Evolutionary conservation across 2,113 vertebrate species (phyloP).

Genomic region (Alethe castanea): DNA sequence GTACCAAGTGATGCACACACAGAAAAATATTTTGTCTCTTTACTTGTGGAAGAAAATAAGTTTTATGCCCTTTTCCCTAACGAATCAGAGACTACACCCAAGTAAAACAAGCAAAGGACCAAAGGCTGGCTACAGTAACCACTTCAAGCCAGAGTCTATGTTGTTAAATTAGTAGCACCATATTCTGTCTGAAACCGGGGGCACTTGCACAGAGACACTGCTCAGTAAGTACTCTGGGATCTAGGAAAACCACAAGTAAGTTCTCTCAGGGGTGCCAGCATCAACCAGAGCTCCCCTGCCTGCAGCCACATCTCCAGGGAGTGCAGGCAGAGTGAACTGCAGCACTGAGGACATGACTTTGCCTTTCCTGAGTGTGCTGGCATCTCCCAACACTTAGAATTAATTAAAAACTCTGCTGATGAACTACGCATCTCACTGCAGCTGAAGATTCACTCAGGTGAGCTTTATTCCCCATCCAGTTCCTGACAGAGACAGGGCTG

Average conservation of each 20-base stretch:
- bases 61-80: neutral
- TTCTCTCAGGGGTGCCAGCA: neutral
- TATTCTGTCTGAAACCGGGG: neutral
- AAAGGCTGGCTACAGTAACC: neutral
- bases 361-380: neutral
- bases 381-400: neutral
- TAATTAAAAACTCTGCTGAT: neutral
- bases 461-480: neutral
- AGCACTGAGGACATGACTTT: neutral
- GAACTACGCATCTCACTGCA: neutral
- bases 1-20: neutral
- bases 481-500: neutral
- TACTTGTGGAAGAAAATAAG: neutral
- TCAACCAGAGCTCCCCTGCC: neutral
- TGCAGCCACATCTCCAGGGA: neutral
- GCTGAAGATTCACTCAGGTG: neutral
- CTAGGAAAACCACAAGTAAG: neutral
- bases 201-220: neutral
- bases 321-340: neutral
- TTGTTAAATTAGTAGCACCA: neutral
- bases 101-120: neutral
- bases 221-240: neutral
- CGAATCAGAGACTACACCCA: neutral
- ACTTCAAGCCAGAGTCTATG: neutral
- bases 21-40: neutral